phyloP scores from a whole-genome alignment of 2,888 invertebrate genomes.

The Aphidius colemani region DNA sequence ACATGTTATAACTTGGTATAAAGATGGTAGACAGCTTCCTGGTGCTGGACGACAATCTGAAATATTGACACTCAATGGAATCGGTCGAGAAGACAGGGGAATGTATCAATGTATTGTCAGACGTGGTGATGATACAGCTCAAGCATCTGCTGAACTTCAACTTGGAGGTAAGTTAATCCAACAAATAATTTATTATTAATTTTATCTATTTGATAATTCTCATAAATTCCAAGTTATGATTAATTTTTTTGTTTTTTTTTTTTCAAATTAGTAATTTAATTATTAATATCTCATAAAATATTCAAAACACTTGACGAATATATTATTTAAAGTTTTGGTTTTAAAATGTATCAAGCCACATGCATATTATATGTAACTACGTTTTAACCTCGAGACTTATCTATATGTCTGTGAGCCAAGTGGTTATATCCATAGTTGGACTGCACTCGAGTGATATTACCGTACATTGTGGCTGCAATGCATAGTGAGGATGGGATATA shows the following conservation, averaged over 20 bases:
- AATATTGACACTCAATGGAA: slow-evolving; percentile 68
- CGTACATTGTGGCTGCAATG: slow-evolving; percentile 8
- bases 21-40: slow-evolving; percentile 71
- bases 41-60: slow-evolving; percentile 71
- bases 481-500: neutral
- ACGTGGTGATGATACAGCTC: slow-evolving; percentile 74
- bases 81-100: slow-evolving; percentile 74
- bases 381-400: slow-evolving; percentile 3
- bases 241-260: too few species aligned
- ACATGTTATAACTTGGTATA: slow-evolving; percentile 70
- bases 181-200: slow-evolving; percentile 10
- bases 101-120: slow-evolving; percentile 79
- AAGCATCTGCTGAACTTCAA: slow-evolving; percentile 76
- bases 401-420: slow-evolving; percentile 10
- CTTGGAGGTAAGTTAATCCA: slow-evolving; percentile 66
- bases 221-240: too few species aligned
- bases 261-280: too few species aligned
- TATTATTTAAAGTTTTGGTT: too few species aligned
- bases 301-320: too few species aligned
- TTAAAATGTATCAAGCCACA: too few species aligned
- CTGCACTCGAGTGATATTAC: slow-evolving; percentile 28
- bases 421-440: slow-evolving; percentile 18
- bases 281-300: too few species aligned
- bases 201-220: too few species aligned
- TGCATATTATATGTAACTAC: too few species aligned